Base-by-base conservation (phyloP, 2,888 invertebrate genomes). In the Operophtera brumata region DNA sequence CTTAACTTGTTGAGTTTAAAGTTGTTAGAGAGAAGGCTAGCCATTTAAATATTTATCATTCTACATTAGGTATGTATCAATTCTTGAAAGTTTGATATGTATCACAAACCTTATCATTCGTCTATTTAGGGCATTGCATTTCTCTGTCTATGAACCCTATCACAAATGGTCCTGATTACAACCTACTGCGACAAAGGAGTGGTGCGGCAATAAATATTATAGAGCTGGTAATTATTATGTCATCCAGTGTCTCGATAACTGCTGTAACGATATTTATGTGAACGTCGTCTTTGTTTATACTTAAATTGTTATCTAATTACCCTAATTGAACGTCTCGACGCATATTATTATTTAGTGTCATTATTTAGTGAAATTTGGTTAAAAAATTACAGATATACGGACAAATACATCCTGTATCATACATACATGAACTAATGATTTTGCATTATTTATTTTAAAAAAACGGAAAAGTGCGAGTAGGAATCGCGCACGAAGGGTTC, bases 241-340 rank as follows among this genome's bases (percentile, higher is more conserved):
- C 45, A 32, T 52, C 25, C 10, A 20, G 40, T 2, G 28, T 41
- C 32, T 26, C 45, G 56, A 52, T 57, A 52, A 34, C 32, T 39
- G 14, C 47, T 52, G 25, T 7, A 32, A 12, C 10, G 32, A 25
- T 57, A 45, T 49, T 57, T 45, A 52, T 41, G 43, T 30, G 40
- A 20, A 35, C 26, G 32, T 32, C 30, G 34, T 43, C 42, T 47
- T 51, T 45, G 47, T 39, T 49, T 42, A 7, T 42, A 40, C 47
- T 55, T 32, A 45, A 45, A 50, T 50, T 37, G 13, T 32, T 20
- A 37, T 3, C 3, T 0, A 5, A 30, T 30, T 30, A 30, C 30
- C 30, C 30, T 30, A 30, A 30, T 30, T 30, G 30, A 30, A 30
- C 8, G 30, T 30, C 9, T 30, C 30, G 8, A 30, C 8, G 30